Evolutionary conservation across 2,888 invertebrate species (phyloP).

Genomic region (Linhomoeus sp.): DNA sequence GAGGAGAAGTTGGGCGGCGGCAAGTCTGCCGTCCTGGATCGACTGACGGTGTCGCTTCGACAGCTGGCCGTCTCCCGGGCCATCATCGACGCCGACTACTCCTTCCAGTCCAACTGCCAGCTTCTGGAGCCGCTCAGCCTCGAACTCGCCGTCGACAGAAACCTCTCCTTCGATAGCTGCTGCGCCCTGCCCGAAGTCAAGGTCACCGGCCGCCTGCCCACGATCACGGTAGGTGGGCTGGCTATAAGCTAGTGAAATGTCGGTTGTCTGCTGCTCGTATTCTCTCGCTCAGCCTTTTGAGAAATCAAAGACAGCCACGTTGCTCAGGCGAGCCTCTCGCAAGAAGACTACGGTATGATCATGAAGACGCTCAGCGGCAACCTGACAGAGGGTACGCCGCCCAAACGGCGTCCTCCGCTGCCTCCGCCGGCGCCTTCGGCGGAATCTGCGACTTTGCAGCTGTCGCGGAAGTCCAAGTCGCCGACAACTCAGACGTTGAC

Average conservation of each 20-base stretch:
- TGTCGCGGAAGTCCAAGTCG: background rate
- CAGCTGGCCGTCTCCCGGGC: constrained; percentile 6
- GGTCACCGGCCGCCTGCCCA: constrained; percentile 55
- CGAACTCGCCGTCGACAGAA: constrained; percentile 54
- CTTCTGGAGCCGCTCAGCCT: constrained; percentile 66
- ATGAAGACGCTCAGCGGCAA: constrained; percentile 71
- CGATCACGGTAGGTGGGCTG: constrained; percentile 36
- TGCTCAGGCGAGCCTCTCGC: constrained; percentile 21
- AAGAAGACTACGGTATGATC: constrained; percentile 62
- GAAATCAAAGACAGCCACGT: background rate
- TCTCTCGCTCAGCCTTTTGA: background rate
- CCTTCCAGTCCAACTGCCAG: constrained; percentile 34
- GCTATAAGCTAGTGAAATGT: background rate
- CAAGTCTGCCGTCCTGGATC: no score
- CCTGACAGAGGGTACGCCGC: constrained; percentile 46
- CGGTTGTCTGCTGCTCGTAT: constrained; percentile 1
- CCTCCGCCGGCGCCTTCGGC: constrained; percentile 5
- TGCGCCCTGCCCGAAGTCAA: constrained; percentile 43
- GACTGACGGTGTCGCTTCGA: background rate
- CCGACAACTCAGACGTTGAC: background rate
- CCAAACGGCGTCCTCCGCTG: constrained; percentile 7
- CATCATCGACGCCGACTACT: constrained; percentile 10
- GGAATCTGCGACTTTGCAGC: no score
- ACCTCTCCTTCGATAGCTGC: constrained; percentile 47
- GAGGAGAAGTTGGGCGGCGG: constrained; percentile 1